Base-by-base conservation (phyloP, 1,140 invertebrate species). In the Ditylenchus dipsaci region DNA sequence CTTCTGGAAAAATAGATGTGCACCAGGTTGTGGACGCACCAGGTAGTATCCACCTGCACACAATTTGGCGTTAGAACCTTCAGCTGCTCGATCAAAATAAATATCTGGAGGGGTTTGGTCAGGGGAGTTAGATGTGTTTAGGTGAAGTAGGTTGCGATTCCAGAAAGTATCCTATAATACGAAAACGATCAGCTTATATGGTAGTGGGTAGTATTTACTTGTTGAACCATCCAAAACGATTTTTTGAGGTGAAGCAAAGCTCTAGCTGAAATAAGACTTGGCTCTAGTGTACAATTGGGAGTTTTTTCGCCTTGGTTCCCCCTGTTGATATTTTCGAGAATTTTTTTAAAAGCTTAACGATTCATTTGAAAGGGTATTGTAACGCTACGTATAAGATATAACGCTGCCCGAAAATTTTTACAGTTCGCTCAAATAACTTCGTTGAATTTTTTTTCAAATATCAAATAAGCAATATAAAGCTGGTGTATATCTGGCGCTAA, bases 151-250 rank as follows among this genome's bases (percentile, higher is more conserved):
- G 47, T 73, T 78, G 43, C 68, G 29, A 8, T 75, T 19, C 75
- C 75, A 76, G 43, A 75, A 76, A n/a, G 75, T 76, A 58, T 81
- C 79, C 72, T 74, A 72, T 23, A 3, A 38, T 5, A 38, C 3
- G 33, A 38, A 38, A 38, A 38, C 3, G 11, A 38, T 5, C 11
- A 11, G 33, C 11, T 38, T 38, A 11, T 38, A 38, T 38, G 33
- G n/a, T 53, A 53, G 3, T 53, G 15, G n/a, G 15, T 8, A 19
- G 49, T 26, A 61, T 17, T 13, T 47, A 74, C 72, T 63, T 81
- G 79, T 61, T 81, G 79, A 58, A 81, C 82, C 79, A 81, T 81
- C 80, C 80, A 81, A 58, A 81, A 81, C 0, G 78, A 70, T 43
- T 74, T 76, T 3, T 68, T 73, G 19, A 73, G 68, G 21, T 63